These are phyloP conservation scores for Oplegnathus fasciatus DNA, from an alignment of 2,113 vertebrate genomes.

Conservation along the genomic window DNA sequence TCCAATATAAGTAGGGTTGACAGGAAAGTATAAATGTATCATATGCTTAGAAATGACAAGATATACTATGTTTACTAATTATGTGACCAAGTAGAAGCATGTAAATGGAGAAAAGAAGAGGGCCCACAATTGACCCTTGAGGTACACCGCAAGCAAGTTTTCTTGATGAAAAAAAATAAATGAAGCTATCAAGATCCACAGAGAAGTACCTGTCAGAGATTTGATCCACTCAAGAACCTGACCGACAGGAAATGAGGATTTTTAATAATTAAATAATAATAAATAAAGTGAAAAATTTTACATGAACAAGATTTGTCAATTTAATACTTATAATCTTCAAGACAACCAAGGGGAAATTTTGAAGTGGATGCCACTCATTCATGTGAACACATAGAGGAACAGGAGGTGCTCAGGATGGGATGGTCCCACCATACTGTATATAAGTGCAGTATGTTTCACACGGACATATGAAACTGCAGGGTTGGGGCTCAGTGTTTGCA, in stretches of 20 bases:
- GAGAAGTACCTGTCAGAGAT: background rate
- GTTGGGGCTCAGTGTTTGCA: constrained; percentile 32
- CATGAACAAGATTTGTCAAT: too few species aligned
- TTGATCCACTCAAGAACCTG: background rate
- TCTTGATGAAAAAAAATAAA: background rate
- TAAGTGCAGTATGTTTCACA: constrained; percentile 31
- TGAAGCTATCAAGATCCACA: background rate
- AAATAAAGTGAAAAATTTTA: too few species aligned
- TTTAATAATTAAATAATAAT: background rate
- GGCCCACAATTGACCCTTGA: background rate
- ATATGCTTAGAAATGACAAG: background rate
- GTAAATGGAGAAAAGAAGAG: background rate
- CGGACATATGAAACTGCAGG: constrained; percentile 21
- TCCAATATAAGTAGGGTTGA: background rate
- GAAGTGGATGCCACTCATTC: background rate
- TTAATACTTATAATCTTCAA: background rate
- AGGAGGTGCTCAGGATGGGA: background rate
- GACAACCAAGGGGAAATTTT: background rate
- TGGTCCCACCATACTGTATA: background rate
- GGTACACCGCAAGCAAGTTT: background rate
- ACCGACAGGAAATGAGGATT: background rate
- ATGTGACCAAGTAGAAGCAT: too few species aligned
- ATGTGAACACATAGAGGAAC: background rate
- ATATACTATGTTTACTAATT: background rate
- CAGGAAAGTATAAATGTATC: background rate